Base-by-base conservation (phyloP, 2,113 vertebrate species). In the Ptyas mucosa region DNA sequence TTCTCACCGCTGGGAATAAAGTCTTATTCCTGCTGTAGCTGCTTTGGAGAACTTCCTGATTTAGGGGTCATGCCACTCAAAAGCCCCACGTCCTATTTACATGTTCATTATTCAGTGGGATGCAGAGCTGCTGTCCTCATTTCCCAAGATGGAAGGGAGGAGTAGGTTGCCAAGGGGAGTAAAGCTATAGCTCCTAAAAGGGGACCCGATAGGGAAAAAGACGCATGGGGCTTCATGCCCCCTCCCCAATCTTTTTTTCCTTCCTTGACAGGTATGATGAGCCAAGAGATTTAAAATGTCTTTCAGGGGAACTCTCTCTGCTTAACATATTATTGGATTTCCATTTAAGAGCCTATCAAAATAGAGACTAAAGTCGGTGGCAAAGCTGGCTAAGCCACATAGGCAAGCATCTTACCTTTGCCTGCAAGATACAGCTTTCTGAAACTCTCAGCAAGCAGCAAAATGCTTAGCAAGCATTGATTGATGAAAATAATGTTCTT, bases 321-420 rank as follows among this genome's bases (percentile, higher is more conserved):
- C 96, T 97, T 95, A 95, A 96, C 95, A 97, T 97, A 88, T 95
- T 91, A 96, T 94, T 95, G 96, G 95, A 96, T 97, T 97, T 97
- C 97, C 96, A 96, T 97, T 96, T 96, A 93, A 95, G 92, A 93
- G 39, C 95, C 96, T 96, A 96, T 96, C 96, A 94, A 95, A 97
- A 95, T 93, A 95, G 93, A 90, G 95, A 96, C 94, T 94, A 94
- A 96, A 97, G 94, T 93, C 96, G 94, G 94, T 95, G 75, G 69
- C 57, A 89, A 91, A 94, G 96, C 96, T 90, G 95, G 95, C 95
- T 97, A 96, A 96, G 96, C 95, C 95, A 95, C 93, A 95, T 87
- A 95, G 95, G 95, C 96, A 97, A 97, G 95, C 94, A 95, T 10
- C 85, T 94, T 94, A 21, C 94, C 94, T 94, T 86, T 96, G 94